Conservation (phyloP, 64 coral and sea anemone genomes). For the Dendrophyllia cribrosa region DNA sequence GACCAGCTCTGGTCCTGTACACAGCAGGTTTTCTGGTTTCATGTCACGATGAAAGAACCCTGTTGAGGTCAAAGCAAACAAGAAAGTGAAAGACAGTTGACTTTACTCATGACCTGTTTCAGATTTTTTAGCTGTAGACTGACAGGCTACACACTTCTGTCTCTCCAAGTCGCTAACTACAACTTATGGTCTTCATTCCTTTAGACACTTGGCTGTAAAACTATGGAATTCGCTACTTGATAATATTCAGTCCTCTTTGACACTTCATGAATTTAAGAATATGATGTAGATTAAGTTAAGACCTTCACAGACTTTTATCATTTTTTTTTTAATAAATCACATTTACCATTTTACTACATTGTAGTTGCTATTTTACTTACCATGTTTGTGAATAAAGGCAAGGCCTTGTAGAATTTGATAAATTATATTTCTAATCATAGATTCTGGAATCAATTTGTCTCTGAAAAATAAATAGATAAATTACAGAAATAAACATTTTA, state of each 20-base stretch:
- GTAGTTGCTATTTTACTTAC: constrained; percentile 50
- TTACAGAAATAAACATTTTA: neutral
- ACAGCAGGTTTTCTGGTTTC: constrained; percentile 98
- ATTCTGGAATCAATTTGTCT: constrained; percentile 92
- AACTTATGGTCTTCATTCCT: too few relatives aligned
- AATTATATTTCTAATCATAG: constrained; percentile 93
- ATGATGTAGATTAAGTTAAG: too few relatives aligned
- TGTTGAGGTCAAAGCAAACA: neutral
- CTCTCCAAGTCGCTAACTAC: too few relatives aligned
- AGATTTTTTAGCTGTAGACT: neutral
- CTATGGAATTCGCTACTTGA: too few relatives aligned
- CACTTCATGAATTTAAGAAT: too few relatives aligned
- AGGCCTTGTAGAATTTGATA: constrained; percentile 98
- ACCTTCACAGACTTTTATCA: too few relatives aligned
- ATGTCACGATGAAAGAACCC: constrained; percentile 99
- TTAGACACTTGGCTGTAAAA: too few relatives aligned
- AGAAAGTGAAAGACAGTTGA: neutral
- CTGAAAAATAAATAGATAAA: constrained; percentile 42
- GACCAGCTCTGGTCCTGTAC: constrained; percentile 90
- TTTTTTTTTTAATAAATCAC: too few relatives aligned
- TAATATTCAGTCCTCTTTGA: too few relatives aligned
- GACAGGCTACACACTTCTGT: too few relatives aligned
- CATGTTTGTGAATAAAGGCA: constrained; percentile 98
- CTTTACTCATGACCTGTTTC: neutral
- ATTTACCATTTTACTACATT: too few relatives aligned